phyloP scores from a whole-genome alignment of 2,888 invertebrate species.

The Epinotia demarniana region DNA sequence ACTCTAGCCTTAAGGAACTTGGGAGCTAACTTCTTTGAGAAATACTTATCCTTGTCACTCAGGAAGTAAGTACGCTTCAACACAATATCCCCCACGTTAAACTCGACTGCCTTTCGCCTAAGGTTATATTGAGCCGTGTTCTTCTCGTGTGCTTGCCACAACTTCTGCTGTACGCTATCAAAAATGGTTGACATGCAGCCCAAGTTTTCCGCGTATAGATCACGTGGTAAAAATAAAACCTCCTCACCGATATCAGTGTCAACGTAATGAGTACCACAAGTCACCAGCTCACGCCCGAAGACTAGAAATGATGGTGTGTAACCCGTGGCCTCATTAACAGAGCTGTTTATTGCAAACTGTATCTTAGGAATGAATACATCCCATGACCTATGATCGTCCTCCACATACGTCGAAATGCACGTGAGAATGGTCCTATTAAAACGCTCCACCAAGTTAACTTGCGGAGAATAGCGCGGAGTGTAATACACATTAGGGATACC shows the following conservation, averaged over 20 bases:
- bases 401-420: no score
- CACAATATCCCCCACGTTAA: not conserved
- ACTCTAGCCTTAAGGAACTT: no score
- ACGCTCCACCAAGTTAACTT: no score
- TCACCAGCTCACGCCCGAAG: not conserved
- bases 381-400: no score
- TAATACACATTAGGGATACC: no score
- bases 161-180: not conserved
- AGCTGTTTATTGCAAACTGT: no score
- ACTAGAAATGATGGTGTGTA: constrained; percentile 4
- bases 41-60: no score
- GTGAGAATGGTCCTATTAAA: no score
- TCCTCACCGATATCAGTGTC: not conserved
- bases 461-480: no score
- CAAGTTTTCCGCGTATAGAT: not conserved
- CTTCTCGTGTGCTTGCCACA: not conserved
- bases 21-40: no score
- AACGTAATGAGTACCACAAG: not conserved
- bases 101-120: not conserved
- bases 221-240: not conserved
- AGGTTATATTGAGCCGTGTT: not conserved
- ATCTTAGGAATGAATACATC: no score
- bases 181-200: not conserved
- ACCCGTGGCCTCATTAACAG: not conserved
- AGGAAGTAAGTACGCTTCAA: no score